phyloP scores from a whole-genome alignment of 2,113 vertebrate genomes.

The Sigmodon hispidus region DNA sequence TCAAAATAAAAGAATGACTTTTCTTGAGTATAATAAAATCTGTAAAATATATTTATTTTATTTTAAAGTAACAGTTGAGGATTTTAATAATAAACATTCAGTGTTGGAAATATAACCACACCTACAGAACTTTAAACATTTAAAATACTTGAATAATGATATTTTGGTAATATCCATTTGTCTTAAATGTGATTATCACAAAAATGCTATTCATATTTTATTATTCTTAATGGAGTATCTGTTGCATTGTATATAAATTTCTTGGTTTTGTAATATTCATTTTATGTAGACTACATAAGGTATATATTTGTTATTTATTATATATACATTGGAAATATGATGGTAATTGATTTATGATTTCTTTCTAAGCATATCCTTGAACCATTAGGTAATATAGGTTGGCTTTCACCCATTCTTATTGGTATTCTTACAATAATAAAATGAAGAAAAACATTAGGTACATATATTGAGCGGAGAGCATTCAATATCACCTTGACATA shows the following conservation, averaged over 20 bases:
- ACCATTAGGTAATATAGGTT: neutral
- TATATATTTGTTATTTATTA: neutral
- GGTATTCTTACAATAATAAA: neutral
- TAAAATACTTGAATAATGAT: neutral
- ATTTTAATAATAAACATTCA: neutral
- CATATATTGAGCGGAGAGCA: too few relatives aligned
- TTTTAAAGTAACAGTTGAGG: neutral
- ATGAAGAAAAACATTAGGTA: neutral
- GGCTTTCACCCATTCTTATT: neutral
- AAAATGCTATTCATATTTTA: slow-evolving; percentile 7
- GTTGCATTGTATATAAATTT: neutral
- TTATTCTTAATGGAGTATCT: neutral
- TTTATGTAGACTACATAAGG: neutral
- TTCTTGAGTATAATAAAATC: slow-evolving; percentile 55
- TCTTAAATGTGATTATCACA: neutral
- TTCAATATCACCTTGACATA: too few relatives aligned
- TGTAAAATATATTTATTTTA: neutral
- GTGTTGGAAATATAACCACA: neutral
- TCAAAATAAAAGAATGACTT: slow-evolving; percentile 11
- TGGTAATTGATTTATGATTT: neutral
- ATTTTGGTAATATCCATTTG: slow-evolving; percentile 33
- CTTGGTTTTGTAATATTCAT: neutral
- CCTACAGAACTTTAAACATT: neutral
- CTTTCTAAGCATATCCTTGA: neutral
- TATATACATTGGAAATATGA: neutral